These are phyloP conservation scores for Nycteola revayana DNA, from an alignment of 2,888 invertebrate genomes.

Conservation along the genomic window DNA sequence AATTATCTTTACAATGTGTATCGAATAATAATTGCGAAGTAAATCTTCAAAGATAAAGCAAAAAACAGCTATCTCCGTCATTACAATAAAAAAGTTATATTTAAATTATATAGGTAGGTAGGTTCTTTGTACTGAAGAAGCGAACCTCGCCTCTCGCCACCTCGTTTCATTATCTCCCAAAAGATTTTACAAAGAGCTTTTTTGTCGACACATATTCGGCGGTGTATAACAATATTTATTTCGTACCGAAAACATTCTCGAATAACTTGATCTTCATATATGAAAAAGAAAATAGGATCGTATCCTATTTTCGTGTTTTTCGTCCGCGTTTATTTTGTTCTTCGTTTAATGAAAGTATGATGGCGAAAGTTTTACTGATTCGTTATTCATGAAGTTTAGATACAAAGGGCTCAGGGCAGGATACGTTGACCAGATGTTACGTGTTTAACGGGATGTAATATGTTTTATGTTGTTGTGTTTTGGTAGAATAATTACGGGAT, in stretches of 20 bases:
- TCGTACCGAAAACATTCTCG: constrained; percentile 22
- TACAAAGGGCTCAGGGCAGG: not conserved
- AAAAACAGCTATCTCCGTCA: constrained; percentile 12
- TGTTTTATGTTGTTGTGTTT: no score
- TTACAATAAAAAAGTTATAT: constrained; percentile 18
- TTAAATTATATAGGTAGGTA: not conserved
- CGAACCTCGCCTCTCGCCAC: constrained; percentile 1
- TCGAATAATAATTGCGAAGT: constrained; percentile 16
- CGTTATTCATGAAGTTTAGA: not conserved
- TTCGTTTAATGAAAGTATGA: constrained; percentile 12
- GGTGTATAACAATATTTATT: constrained; percentile 19
- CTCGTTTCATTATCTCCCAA: constrained; percentile 20
- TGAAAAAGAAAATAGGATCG: constrained; percentile 35
- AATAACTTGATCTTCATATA: constrained; percentile 25
- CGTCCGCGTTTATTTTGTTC: constrained; percentile 22
- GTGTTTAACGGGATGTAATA: no score
- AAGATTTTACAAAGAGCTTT: constrained; percentile 16
- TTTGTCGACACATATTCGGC: constrained; percentile 1
- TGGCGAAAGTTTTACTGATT: not conserved
- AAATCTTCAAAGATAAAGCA: constrained; percentile 14
- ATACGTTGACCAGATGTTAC: not conserved
- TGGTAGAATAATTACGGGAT: no score
- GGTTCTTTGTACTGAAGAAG: no score
- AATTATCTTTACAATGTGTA: constrained; percentile 1
- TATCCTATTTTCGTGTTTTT: constrained; percentile 33